Conservation (phyloP, 2,113 vertebrate genomes). For the Gymnogyps californianus region DNA sequence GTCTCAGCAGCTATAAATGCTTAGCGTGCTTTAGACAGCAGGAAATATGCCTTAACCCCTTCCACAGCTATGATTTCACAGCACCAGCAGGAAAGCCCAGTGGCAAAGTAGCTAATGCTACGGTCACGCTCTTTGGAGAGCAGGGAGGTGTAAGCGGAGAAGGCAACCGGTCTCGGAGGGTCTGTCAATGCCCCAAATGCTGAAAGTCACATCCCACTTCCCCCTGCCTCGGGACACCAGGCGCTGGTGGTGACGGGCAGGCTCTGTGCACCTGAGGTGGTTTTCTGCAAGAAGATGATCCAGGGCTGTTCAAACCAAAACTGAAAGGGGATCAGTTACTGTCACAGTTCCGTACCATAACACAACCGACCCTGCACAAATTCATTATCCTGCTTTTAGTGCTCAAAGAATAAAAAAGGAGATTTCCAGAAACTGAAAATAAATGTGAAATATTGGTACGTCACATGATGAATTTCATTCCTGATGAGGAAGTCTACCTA, state of each 20-base stretch:
- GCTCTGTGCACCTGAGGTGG: neutral
- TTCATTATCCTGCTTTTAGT: neutral
- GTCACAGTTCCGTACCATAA: neutral
- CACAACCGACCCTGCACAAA: neutral
- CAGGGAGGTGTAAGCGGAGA: neutral
- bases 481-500: neutral
- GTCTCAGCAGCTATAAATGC: neutral
- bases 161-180: accelerated
- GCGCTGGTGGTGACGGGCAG: accelerated
- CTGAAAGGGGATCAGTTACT: neutral
- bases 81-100: neutral
- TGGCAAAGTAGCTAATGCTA: neutral
- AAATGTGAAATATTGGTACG: neutral
- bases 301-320: neutral
- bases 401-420: neutral
- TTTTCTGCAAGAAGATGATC: neutral
- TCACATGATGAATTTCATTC: constrained; percentile 4
- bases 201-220: neutral
- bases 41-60: constrained; percentile 4
- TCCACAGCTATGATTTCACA: neutral
- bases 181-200: neutral
- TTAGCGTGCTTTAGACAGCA: neutral
- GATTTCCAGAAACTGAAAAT: constrained; percentile 4
- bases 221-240: neutral
- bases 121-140: neutral